Evolutionary conservation across 2,888 invertebrate genomes (phyloP).

Genomic region (Cephus runcator): DNA sequence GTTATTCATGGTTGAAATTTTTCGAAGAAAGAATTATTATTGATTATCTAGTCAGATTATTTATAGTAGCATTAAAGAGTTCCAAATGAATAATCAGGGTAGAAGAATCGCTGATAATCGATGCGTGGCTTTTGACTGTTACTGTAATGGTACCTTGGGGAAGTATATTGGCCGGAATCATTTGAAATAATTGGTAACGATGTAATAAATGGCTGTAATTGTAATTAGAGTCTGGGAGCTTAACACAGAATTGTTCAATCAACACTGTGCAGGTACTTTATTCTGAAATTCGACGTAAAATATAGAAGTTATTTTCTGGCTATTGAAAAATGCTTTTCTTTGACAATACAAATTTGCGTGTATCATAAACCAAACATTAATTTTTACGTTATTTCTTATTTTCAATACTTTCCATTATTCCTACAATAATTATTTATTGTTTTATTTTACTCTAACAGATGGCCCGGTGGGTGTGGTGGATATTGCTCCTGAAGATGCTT

Average conservation of each 20-base stretch:
- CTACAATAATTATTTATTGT: background rate
- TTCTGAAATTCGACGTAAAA: no score
- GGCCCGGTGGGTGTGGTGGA: constrained; percentile 71
- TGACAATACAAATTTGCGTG: no score
- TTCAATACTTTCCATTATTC: background rate
- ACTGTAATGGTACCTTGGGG: background rate
- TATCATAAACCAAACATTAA: no score
- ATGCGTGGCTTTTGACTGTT: background rate
- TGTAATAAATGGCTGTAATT: background rate
- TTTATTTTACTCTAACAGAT: constrained; percentile 44
- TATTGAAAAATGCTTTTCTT: no score
- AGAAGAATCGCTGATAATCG: background rate
- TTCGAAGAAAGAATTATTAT: background rate
- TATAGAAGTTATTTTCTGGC: no score
- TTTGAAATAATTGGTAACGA: background rate
- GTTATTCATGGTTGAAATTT: background rate
- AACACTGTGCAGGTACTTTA: no score
- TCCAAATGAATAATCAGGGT: background rate
- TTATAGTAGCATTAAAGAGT: background rate
- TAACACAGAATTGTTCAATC: background rate
- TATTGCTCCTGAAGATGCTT: constrained; percentile 72
- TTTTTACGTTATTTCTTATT: background rate
- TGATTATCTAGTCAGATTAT: background rate
- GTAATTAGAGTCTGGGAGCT: background rate
- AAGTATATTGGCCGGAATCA: background rate